Evolutionary conservation across 35 echinoderm and acorn worm genomes (phyloP).

Genomic region (Strongylocentrotus purpuratus): DNA sequence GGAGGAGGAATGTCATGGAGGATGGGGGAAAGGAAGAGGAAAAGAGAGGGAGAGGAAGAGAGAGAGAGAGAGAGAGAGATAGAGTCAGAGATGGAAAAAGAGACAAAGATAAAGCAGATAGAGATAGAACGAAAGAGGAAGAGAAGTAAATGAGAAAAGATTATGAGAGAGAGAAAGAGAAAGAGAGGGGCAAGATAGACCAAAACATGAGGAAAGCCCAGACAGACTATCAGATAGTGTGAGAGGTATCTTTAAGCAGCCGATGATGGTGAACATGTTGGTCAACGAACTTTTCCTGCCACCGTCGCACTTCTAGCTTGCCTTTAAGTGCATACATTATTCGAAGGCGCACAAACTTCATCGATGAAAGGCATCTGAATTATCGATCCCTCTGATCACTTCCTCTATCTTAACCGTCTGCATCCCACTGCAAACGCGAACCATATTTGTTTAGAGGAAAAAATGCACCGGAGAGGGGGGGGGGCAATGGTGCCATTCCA

Average conservation of each 20-base stretch:
- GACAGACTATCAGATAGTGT: not conserved
- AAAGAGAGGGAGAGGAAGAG: not conserved
- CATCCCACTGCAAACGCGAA: too few relatives aligned
- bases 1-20: not conserved
- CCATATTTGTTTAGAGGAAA: too few relatives aligned
- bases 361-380: not conserved
- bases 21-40: not conserved
- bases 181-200: not conserved
- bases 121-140: not conserved
- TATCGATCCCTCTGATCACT: slow-evolving; percentile 12
- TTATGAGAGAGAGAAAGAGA: not conserved
- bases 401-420: not conserved
- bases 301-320: not conserved
- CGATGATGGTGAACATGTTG: not conserved
- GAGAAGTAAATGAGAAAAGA: not conserved
- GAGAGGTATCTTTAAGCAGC: not conserved
- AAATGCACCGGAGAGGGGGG: too few relatives aligned
- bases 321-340: slow-evolving; percentile 22
- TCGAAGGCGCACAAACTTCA: not conserved
- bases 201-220: not conserved
- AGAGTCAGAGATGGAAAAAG: not conserved
- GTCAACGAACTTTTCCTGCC: not conserved
- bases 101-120: not conserved
- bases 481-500: too few relatives aligned
- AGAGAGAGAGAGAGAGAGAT: not conserved